phyloP scores from a whole-genome alignment of 2,797 vertebrate genomes.

The Takifugu rubripes region DNA sequence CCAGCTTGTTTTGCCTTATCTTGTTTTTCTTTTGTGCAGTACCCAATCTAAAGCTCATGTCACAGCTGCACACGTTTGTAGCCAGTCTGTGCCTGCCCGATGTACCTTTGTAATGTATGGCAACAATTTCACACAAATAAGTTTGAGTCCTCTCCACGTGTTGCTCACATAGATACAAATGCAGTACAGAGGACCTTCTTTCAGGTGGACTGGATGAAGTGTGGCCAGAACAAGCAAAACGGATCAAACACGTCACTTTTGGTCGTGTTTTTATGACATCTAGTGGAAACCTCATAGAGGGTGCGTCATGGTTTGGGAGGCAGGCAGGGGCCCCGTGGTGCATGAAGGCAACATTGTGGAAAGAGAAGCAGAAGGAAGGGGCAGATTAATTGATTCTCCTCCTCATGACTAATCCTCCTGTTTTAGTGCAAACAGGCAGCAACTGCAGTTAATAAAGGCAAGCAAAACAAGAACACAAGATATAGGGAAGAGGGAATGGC shows the following conservation, averaged over 20 bases:
- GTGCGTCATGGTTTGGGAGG: slow-evolving; percentile 20
- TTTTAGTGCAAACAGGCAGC: slow-evolving; percentile 50
- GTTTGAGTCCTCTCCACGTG: slow-evolving; percentile 33
- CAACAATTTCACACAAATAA: slow-evolving; percentile 62
- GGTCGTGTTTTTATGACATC: slow-evolving; percentile 19
- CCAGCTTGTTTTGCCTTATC: background rate
- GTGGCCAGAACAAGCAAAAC: slow-evolving; percentile 14
- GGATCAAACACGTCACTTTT: slow-evolving; percentile 28
- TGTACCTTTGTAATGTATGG: slow-evolving; percentile 42
- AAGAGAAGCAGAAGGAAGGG: slow-evolving; percentile 29
- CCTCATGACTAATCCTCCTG: slow-evolving; percentile 56
- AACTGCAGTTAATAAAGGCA: slow-evolving; percentile 49
- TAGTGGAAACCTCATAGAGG: slow-evolving; percentile 34
- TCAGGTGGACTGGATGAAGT: slow-evolving; percentile 56
- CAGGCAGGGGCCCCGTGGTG: slow-evolving; percentile 29
- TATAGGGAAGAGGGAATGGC: slow-evolving; percentile 36
- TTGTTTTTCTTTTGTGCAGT: slow-evolving; percentile 22
- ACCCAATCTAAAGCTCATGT: slow-evolving; percentile 47
- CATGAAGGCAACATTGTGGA: slow-evolving; percentile 35
- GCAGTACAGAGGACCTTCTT: slow-evolving; percentile 50
- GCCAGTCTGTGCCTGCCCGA: slow-evolving; percentile 69
- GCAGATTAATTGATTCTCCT: slow-evolving; percentile 49
- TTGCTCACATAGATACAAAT: slow-evolving; percentile 24
- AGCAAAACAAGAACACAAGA: slow-evolving; percentile 51
- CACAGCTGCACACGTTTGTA: slow-evolving; percentile 51